Conservation (phyloP, 1,140 invertebrate genomes). For the Drosophila navojoa region DNA sequence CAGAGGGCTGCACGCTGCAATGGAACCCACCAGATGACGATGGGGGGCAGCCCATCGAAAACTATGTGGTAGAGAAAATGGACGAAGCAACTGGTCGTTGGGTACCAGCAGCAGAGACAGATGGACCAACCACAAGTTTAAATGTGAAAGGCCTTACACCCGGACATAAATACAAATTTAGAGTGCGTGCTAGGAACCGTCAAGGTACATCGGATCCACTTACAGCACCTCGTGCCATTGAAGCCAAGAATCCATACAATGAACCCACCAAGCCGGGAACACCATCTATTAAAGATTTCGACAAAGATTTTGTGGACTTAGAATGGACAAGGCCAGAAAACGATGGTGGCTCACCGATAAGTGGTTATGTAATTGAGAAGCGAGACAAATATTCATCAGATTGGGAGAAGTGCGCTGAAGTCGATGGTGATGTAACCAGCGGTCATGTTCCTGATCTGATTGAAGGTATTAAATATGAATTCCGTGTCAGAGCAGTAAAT, state of each 20-base stretch:
- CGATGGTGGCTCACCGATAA: slow-evolving; percentile 95
- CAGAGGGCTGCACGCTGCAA: slow-evolving; percentile 88
- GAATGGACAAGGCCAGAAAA: slow-evolving; percentile 94
- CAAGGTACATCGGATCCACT: slow-evolving; percentile 98
- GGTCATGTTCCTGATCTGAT: slow-evolving; percentile 94
- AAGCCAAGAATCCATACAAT: slow-evolving; percentile 99
- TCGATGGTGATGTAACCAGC: slow-evolving; percentile 92
- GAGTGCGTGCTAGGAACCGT: slow-evolving; percentile 97
- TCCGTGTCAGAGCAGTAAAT: slow-evolving; percentile 96
- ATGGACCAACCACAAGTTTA: slow-evolving; percentile 89
- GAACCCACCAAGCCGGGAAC: slow-evolving; percentile 93
- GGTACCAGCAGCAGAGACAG: slow-evolving; percentile 95
- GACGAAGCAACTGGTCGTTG: slow-evolving; percentile 96
- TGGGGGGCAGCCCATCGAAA: slow-evolving; percentile 94
- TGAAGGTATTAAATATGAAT: slow-evolving; percentile 96
- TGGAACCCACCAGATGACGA: slow-evolving; percentile 97
- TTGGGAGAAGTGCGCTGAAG: slow-evolving; percentile 94
- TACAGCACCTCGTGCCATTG: slow-evolving; percentile 93
- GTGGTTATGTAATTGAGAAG: slow-evolving; percentile 97
- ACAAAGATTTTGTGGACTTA: slow-evolving; percentile 97
- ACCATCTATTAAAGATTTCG: slow-evolving; percentile 95
- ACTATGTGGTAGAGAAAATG: slow-evolving; percentile 97
- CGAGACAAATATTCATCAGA: slow-evolving; percentile 94
- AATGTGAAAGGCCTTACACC: slow-evolving; percentile 92
- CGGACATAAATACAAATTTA: slow-evolving; percentile 98